Evolutionary conservation across 1,140 invertebrate species (phyloP), one percentile per base, ranked within the genome.

Genomic region (Tetragonula clypearis): DNA sequence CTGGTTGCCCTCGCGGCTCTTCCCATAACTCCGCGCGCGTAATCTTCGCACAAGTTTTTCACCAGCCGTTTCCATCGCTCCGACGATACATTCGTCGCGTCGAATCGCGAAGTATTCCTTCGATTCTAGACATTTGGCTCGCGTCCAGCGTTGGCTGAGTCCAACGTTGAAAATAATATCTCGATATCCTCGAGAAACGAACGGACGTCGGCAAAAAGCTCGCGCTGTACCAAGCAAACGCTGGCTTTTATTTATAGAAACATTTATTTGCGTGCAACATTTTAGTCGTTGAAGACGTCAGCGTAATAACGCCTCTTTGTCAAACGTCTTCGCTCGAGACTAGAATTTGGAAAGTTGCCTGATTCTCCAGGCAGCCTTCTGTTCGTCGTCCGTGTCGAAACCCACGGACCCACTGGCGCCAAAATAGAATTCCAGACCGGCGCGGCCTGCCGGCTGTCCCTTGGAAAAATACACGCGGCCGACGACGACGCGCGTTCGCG

Each of bases 321-420:
- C 19, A 26, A 19, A 68, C 65, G 56, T 26, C 30, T 49, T 49
- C 35, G 73, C 23, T 21, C 26, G 9, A 19, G 58, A 15, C 55
- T 65, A 23, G 66, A 65, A 77, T 88, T 89, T 91, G 90, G 90
- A 91, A 89, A 89, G 85, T 77, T 87, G 87, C 88, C 90, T 82
- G 58, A 11, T 69, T 72, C 65, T 72, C 56, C 60, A 76, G 62
- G 83, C 23, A 65, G 66, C 55, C 86, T 90, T 85, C 76, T 77
- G 79, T 41, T 60, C 65, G 74, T 53, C n/a, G 66, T 90, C 87
- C 74, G 58, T 81, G 87, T 75, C 80, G 88, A 84, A 26, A 88
- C 62, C 56, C 56, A 74, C 35, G 26, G 58, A 49, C 4, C 62
- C 53, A 53, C 53, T 56, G 62, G 66, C 49, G 66, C 69, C 81